A percentile compares a stretch with the other conserved stretches of the same genome.
Conservation (phyloP, 2,113 vertebrate genomes). For the Saccopteryx bilineata region DNA sequence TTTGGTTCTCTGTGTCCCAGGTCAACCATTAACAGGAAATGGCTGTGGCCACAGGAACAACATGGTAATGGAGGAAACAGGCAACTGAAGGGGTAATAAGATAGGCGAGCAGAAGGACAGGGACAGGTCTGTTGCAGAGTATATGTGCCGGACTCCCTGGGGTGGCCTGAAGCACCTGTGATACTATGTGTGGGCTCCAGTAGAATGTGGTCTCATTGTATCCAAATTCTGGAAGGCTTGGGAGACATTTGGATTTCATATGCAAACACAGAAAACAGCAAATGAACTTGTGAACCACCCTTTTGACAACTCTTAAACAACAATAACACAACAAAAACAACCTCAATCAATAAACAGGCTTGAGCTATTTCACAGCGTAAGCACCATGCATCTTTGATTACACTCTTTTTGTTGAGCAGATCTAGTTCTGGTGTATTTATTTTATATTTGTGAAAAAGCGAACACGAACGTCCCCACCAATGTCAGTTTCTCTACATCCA, state of each 20-base stretch:
- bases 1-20: not conserved
- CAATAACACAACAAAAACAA: not conserved
- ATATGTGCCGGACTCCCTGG: fast-evolving
- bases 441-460: not conserved
- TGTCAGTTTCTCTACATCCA: not conserved
- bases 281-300: too few relatives aligned
- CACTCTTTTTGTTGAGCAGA: not conserved
- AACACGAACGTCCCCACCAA: not conserved
- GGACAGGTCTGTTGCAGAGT: not conserved
- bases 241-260: not conserved
- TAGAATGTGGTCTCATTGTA: not conserved
- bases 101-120: too few relatives aligned
- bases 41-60: not conserved
- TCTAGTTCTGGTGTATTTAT: not conserved
- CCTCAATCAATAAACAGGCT: not conserved
- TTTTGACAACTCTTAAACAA: not conserved
- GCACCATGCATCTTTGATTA: not conserved
- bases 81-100: not conserved
- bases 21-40: too few relatives aligned
- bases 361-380: not conserved
- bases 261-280: not conserved
- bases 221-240: not conserved
- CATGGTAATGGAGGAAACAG: not conserved
- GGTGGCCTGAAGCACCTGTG: fast-evolving
- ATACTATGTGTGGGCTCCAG: fast-evolving